Evolutionary conservation across 1,140 invertebrate genomes (phyloP).

Genomic region (Vanessa atalanta): DNA sequence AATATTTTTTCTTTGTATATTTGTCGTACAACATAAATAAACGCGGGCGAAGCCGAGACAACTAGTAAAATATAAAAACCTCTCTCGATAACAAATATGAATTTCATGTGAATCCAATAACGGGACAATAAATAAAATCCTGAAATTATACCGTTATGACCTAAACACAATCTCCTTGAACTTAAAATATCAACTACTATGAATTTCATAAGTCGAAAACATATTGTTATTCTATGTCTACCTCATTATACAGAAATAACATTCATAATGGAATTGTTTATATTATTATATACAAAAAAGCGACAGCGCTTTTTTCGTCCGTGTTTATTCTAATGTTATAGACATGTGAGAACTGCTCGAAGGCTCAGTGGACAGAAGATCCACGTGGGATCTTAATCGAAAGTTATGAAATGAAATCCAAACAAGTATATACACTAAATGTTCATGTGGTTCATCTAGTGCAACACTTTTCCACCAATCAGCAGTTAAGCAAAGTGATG

Average conservation of each 20-base stretch:
- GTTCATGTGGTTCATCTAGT: no score
- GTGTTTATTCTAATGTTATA: neutral
- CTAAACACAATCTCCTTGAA: constrained; percentile 31
- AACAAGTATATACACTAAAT: no score
- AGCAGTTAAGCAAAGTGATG: no score
- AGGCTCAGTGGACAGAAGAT: no score
- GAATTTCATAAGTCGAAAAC: constrained; percentile 30
- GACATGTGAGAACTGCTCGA: neutral
- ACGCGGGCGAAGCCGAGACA: no score
- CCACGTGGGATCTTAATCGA: no score
- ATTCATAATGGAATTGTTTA: constrained; percentile 4
- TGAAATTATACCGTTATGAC: constrained; percentile 21
- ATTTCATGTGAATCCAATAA: constrained; percentile 4
- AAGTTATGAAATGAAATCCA: no score
- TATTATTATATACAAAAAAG: neutral
- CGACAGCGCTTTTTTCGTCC: neutral
- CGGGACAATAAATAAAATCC: constrained; percentile 1
- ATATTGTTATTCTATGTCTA: constrained; percentile 24
- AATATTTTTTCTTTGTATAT: no score
- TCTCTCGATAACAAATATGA: neutral
- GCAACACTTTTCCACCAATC: no score
- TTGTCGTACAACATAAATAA: no score
- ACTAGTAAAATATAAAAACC: no score
- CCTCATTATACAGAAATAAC: constrained; percentile 2
- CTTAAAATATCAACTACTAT: constrained; percentile 22